phyloP scores from a whole-genome alignment of 2,797 vertebrate species.

The Apodemus agrarius region DNA sequence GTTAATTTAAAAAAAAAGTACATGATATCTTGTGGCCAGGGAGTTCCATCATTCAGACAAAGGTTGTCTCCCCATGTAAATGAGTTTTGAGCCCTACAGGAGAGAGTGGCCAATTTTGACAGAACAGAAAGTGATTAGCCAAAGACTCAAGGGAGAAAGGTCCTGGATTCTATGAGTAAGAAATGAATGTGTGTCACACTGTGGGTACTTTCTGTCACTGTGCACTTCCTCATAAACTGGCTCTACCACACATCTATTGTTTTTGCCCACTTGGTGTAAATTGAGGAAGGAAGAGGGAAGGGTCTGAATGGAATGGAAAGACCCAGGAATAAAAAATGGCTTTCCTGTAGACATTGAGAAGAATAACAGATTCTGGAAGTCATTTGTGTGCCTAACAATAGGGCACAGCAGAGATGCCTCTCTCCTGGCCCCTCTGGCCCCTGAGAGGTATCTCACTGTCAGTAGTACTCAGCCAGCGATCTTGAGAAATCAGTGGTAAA shows the following conservation, averaged over 20 bases:
- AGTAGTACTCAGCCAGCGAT: not conserved
- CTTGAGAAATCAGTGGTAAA: constrained; percentile 36
- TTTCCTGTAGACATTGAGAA: not conserved
- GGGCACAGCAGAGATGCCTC: not conserved
- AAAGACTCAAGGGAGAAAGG: not conserved
- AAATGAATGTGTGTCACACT: not conserved
- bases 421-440: not conserved
- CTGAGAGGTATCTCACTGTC: not conserved
- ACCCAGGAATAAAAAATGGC: not conserved
- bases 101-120: not conserved
- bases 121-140: not conserved
- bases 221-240: not conserved
- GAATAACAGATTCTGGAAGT: not conserved
- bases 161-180: not conserved
- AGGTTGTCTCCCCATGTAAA: not conserved
- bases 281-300: not conserved
- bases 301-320: constrained; percentile 4
- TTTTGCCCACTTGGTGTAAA: constrained; percentile 10
- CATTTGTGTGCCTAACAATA: not conserved
- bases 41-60: not conserved
- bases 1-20: constrained; percentile 23
- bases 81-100: not conserved
- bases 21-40: not conserved
- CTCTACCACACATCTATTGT: not conserved
- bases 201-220: not conserved